phyloP scores from a whole-genome alignment of 2,797 vertebrate genomes.

The Enteromius fasciolatus region DNA sequence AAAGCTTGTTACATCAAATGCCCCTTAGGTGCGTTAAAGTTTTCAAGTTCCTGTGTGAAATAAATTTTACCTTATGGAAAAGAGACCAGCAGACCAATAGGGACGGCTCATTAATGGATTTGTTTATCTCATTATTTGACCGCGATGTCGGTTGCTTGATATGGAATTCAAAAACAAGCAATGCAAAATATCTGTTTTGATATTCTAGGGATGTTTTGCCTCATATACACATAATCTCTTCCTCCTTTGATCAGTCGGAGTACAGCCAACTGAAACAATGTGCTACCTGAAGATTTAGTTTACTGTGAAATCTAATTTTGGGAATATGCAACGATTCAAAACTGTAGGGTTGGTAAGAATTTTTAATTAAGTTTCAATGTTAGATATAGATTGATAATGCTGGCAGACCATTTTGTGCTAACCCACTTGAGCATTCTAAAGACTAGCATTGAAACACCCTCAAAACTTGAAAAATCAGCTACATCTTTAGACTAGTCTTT shows the following conservation, averaged over 20 bases:
- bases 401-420: background rate
- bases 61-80: constrained; percentile 12
- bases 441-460: background rate
- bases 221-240: background rate
- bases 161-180: background rate
- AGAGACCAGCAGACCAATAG: background rate
- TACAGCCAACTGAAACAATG: background rate
- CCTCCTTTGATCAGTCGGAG: background rate
- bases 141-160: background rate
- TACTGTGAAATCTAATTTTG: background rate
- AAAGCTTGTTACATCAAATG: constrained; percentile 26
- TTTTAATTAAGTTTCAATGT: background rate
- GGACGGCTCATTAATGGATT: constrained; percentile 1
- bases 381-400: too few relatives aligned
- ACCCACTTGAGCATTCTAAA: background rate
- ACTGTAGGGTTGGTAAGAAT: background rate
- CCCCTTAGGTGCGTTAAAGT: constrained; percentile 21
- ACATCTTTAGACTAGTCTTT: background rate
- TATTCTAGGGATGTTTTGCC: constrained; percentile 8
- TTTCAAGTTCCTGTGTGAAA: background rate
- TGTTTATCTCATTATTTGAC: background rate
- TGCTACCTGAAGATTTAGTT: background rate
- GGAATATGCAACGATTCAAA: background rate
- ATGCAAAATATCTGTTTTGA: background rate
- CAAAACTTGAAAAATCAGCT: background rate